Evolutionary conservation across 2,113 vertebrate species (phyloP).

Genomic region (Meleagris gallopavo): DNA sequence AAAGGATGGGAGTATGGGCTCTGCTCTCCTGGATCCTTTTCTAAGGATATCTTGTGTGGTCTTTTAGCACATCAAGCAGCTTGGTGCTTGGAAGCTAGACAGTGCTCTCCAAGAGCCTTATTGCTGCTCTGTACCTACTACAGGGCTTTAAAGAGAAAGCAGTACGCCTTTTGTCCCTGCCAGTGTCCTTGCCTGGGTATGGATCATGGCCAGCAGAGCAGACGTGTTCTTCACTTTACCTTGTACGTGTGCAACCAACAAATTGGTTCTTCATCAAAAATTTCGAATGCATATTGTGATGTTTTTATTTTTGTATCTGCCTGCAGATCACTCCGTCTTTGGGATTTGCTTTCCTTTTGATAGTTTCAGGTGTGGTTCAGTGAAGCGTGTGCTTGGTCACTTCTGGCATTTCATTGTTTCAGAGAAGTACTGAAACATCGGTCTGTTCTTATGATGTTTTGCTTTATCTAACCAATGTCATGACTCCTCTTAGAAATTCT

Average conservation of each 20-base stretch:
- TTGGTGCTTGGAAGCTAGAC: background rate
- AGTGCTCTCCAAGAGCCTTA: background rate
- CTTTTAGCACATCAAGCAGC: background rate
- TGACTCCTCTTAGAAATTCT: background rate
- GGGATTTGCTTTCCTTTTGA: background rate
- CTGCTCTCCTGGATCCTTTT: background rate
- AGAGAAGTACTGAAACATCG: background rate
- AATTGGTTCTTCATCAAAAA: background rate
- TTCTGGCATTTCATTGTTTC: constrained; percentile 12
- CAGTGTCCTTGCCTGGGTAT: background rate
- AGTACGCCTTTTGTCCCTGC: background rate
- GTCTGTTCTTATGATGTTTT: background rate
- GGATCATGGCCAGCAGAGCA: background rate
- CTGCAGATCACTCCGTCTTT: background rate
- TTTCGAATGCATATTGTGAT: background rate
- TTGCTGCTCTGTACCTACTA: background rate
- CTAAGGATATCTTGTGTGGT: background rate
- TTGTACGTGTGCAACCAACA: background rate
- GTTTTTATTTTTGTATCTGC: background rate
- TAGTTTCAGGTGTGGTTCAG: constrained; percentile 9
- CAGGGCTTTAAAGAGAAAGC: background rate
- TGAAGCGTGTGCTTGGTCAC: background rate
- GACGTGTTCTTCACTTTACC: background rate
- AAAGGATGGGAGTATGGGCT: background rate
- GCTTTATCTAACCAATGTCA: background rate